Evolutionary conservation across 1,140 invertebrate species (phyloP).

Genomic region (Drosophila willistoni): DNA sequence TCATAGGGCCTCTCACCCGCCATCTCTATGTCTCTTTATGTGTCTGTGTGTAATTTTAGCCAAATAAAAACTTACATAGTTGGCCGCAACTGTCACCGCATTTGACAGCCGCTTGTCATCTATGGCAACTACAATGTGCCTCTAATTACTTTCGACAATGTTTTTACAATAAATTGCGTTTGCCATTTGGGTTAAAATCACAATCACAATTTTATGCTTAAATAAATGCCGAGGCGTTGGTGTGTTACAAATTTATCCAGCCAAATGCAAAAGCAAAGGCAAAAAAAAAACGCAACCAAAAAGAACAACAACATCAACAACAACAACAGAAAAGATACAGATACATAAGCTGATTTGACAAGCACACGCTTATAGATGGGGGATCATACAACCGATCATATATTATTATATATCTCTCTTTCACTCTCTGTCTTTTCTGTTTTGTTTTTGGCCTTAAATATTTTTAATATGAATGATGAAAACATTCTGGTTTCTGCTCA

Average conservation of each 20-base stretch:
- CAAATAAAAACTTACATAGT: constrained; percentile 42
- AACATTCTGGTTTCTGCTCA: neutral
- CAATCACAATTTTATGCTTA: constrained; percentile 59
- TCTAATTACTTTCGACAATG: constrained; percentile 78
- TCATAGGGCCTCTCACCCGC: constrained; percentile 42
- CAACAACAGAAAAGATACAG: constrained; percentile 9
- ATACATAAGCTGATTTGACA: constrained; percentile 65
- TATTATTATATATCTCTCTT: constrained; percentile 20
- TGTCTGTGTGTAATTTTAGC: constrained; percentile 70
- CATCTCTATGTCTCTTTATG: constrained; percentile 38
- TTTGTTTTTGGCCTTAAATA: neutral
- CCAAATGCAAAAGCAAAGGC: constrained; percentile 28
- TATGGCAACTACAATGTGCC: constrained; percentile 36
- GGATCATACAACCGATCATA: constrained; percentile 20
- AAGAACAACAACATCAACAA: constrained; percentile 21
- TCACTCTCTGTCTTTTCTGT: constrained; percentile 6
- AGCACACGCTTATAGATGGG: constrained; percentile 45
- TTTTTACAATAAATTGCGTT: constrained; percentile 79
- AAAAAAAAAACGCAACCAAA: neutral
- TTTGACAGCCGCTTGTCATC: constrained; percentile 69
- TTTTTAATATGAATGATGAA: constrained; percentile 8
- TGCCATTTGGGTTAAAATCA: constrained; percentile 74
- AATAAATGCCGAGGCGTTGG: constrained; percentile 71
- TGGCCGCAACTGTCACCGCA: constrained; percentile 43
- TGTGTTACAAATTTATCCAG: constrained; percentile 71